These are phyloP conservation scores for Lordiphosa mommai DNA, from an alignment of 1,140 invertebrate species.

Conservation along the genomic window DNA sequence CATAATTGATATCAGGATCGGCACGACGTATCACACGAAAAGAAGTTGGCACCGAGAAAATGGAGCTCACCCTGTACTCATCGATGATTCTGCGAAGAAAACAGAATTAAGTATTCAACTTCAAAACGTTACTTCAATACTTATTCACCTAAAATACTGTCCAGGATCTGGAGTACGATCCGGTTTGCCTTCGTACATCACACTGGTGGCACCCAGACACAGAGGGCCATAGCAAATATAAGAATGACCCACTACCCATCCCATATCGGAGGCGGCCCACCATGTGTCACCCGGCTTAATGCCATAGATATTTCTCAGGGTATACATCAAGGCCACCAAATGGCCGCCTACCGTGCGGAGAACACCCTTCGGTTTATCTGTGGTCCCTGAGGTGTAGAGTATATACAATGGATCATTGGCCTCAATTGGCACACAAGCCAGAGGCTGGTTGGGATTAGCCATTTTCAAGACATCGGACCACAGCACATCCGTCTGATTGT, in stretches of 20 bases:
- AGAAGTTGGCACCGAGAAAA: conserved; percentile 95
- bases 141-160: conserved; percentile 83
- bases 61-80: conserved; percentile 89
- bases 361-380: conserved; percentile 91
- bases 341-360: conserved; percentile 93
- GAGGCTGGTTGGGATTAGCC: conserved; percentile 81
- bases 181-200: conserved; percentile 97
- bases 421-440: conserved; percentile 91
- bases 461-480: conserved; percentile 87
- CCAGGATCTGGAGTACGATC: conserved; percentile 94
- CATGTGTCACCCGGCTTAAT: conserved; percentile 90
- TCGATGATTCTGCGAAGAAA: conserved; percentile 87
- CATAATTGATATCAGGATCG: conserved; percentile 85
- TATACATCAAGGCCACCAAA: conserved; percentile 90
- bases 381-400: conserved; percentile 95
- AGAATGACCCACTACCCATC: conserved; percentile 97
- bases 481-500: conserved; percentile 84
- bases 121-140: background rate
- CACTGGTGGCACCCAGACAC: conserved; percentile 88
- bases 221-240: conserved; percentile 96
- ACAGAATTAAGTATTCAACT: background rate
- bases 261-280: conserved; percentile 94
- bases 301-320: conserved; percentile 91
- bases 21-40: conserved; percentile 89
- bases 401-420: conserved; percentile 95